phyloP scores from a whole-genome alignment of 2,113 vertebrate genomes.

The Otocyon megalotis region DNA sequence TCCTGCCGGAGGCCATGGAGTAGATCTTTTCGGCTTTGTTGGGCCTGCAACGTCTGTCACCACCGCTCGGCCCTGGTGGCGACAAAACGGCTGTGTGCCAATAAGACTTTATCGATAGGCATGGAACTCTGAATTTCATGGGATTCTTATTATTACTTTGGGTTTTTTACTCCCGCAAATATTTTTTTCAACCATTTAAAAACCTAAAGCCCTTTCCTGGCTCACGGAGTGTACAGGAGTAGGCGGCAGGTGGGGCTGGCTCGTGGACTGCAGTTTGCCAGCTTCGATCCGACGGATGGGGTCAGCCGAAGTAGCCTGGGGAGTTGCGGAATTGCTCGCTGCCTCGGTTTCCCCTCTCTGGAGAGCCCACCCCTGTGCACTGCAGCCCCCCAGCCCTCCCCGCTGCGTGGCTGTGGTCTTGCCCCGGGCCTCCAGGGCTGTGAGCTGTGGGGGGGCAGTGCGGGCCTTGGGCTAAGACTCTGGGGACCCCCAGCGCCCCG shows the following conservation, averaged over 20 bases:
- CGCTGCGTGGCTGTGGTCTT: accelerated
- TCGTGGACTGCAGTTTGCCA: accelerated
- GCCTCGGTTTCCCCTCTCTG: background rate
- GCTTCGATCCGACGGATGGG: background rate
- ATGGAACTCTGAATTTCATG: background rate
- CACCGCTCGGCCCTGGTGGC: background rate
- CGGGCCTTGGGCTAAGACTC: background rate
- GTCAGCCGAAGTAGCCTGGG: background rate
- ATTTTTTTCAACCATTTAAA: background rate
- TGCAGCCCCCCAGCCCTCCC: accelerated
- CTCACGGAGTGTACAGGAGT: accelerated
- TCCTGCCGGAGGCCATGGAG: background rate
- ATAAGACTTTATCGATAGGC: background rate
- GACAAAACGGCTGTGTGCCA: background rate
- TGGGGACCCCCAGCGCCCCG: accelerated
- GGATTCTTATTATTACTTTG: background rate
- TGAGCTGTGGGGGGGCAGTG: background rate
- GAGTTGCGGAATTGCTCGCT: background rate
- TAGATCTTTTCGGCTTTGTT: background rate
- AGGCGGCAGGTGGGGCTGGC: background rate
- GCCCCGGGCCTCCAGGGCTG: accelerated
- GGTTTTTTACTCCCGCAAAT: background rate
- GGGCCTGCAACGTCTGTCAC: background rate
- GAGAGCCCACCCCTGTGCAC: no score
- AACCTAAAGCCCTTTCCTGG: background rate